Evolutionary conservation across 2,888 invertebrate species (phyloP).

Genomic region (Eurytoma californica): DNA sequence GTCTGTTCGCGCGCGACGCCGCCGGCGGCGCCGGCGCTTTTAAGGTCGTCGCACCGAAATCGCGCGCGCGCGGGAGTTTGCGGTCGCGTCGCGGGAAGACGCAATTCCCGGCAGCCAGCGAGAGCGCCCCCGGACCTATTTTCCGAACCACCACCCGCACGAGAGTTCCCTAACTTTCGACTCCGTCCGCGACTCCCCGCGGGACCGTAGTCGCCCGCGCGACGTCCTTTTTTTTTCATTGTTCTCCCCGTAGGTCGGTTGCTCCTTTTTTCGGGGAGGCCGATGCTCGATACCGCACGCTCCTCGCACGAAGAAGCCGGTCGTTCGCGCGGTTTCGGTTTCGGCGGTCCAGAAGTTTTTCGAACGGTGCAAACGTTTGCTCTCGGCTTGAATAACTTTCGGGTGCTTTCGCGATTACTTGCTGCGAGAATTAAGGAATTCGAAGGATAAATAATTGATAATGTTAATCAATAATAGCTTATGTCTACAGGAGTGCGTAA

Average conservation of each 20-base stretch:
- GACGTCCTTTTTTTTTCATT: too few relatives aligned
- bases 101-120: constrained; percentile 7
- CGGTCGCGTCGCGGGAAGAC: constrained; percentile 28
- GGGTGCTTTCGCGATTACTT: too few relatives aligned
- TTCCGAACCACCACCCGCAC: neutral
- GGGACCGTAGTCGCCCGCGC: neutral
- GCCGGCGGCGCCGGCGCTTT: constrained; percentile 8
- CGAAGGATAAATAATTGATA: too few relatives aligned
- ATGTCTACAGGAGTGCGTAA: too few relatives aligned
- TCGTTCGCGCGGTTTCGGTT: too few relatives aligned
- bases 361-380: too few relatives aligned
- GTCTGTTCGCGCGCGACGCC: neutral
- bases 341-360: too few relatives aligned
- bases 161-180: constrained; percentile 21
- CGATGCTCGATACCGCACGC: too few relatives aligned
- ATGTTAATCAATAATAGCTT: too few relatives aligned
- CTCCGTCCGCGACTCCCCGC: constrained; percentile 8
- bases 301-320: too few relatives aligned
- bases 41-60: constrained; percentile 31
- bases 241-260: neutral
- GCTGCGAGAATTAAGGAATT: too few relatives aligned
- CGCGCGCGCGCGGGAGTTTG: constrained; percentile 32
- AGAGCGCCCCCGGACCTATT: neutral
- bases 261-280: neutral
- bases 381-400: too few relatives aligned